These are phyloP conservation scores for Euphydryas editha DNA, from an alignment of 2,888 invertebrate genomes.

Conservation along the genomic window DNA sequence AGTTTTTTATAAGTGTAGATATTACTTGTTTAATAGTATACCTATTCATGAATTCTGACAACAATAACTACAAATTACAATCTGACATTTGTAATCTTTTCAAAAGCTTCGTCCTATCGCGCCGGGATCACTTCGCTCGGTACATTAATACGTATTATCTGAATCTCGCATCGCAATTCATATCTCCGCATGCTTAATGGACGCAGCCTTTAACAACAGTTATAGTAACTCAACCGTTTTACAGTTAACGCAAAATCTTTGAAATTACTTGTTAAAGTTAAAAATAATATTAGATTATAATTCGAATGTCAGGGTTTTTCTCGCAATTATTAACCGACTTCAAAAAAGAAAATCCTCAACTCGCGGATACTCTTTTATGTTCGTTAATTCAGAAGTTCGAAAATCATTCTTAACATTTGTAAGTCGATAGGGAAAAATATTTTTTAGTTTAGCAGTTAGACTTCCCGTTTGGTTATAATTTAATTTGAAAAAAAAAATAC, in stretches of 20 bases:
- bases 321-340: neutral
- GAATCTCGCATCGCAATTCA: conserved; percentile 23
- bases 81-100: conserved; percentile 21
- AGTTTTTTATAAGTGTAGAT: no score
- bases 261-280: conserved; percentile 7
- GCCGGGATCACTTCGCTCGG: conserved; percentile 11
- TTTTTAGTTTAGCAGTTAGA: neutral
- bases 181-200: conserved; percentile 35
- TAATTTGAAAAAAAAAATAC: neutral
- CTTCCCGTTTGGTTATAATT: neutral
- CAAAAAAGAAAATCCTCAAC: no score
- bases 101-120: conserved; percentile 14
- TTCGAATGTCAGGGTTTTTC: neutral
- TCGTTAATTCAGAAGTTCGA: no score
- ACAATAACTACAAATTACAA: conserved; percentile 15
- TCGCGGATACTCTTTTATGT: no score
- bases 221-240: conserved; percentile 28
- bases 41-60: conserved; percentile 7
- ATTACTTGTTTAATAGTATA: no score
- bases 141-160: conserved; percentile 27
- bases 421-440: no score
- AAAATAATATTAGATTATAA: neutral
- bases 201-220: conserved; percentile 33
- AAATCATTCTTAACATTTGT: no score
- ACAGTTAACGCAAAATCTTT: conserved; percentile 37